Conservation (phyloP, 1,140 invertebrate species). For the Pseudobourletiella spinata region DNA sequence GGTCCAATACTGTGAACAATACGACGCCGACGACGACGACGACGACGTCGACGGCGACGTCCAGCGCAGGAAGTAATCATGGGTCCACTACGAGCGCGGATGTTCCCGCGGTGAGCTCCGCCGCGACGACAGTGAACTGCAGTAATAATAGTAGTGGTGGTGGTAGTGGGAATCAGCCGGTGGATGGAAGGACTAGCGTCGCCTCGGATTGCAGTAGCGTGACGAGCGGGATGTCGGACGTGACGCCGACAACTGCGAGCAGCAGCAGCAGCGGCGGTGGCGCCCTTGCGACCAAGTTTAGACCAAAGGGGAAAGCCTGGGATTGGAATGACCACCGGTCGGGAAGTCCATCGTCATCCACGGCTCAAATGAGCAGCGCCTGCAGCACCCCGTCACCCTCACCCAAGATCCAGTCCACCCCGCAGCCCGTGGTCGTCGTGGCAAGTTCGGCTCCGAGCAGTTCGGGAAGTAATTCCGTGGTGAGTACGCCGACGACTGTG, state of each 20-base stretch:
- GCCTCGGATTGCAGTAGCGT: constrained; percentile 28
- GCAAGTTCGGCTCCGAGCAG: too few species aligned
- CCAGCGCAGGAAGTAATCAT: background rate
- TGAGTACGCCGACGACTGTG: background rate
- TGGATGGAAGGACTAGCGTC: constrained; percentile 29
- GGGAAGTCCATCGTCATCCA: background rate
- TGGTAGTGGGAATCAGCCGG: constrained; percentile 9
- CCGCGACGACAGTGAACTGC: background rate
- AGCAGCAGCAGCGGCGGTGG: background rate
- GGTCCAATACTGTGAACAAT: background rate
- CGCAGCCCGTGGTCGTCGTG: background rate
- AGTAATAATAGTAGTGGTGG: constrained; percentile 1
- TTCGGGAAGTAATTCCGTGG: background rate
- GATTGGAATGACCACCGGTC: constrained; percentile 16
- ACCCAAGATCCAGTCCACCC: background rate
- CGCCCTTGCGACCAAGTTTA: constrained; percentile 17
- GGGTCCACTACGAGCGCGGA: background rate
- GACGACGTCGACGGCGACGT: background rate
- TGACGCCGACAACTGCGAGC: background rate
- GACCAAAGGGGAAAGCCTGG: constrained; percentile 31
- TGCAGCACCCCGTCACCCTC: constrained; percentile 4
- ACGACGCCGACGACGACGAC: constrained; percentile 17
- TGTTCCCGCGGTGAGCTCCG: background rate
- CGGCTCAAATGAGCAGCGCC: background rate
- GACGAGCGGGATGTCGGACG: constrained; percentile 1